phyloP scores from a whole-genome alignment of 1,140 invertebrate species.

The Eumaeus atala region DNA sequence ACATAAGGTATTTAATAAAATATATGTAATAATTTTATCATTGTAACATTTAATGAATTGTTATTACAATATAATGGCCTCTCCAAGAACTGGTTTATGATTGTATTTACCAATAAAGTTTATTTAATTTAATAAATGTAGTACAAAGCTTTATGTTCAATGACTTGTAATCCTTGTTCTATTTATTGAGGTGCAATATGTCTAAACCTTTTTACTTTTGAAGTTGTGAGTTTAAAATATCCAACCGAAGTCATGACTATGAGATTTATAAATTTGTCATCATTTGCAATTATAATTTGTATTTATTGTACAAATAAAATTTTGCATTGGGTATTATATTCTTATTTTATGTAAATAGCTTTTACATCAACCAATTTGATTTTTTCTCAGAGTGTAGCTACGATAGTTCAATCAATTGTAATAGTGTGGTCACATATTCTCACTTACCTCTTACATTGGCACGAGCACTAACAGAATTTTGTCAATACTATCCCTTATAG shows the following conservation, averaged over 20 bases:
- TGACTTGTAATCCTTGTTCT: slow-evolving; percentile 1
- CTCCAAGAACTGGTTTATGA: background rate
- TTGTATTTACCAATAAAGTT: background rate
- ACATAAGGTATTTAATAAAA: slow-evolving; percentile 10
- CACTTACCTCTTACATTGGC: no score
- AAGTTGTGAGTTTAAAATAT: slow-evolving; percentile 18
- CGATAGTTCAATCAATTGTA: no score
- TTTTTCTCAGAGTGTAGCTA: no score
- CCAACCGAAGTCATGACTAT: slow-evolving; percentile 39
- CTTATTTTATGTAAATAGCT: slow-evolving; percentile 32
- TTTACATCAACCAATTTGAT: no score
- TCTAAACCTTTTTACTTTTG: slow-evolving; percentile 6
- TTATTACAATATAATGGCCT: slow-evolving; percentile 3
- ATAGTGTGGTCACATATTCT: no score
- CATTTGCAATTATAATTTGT: slow-evolving; percentile 70
- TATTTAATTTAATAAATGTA: slow-evolving; percentile 3
- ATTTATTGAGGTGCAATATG: slow-evolving; percentile 1
- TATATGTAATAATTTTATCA: slow-evolving; percentile 3
- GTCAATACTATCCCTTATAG: no score
- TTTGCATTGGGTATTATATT: slow-evolving; percentile 50
- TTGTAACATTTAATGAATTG: slow-evolving; percentile 8
- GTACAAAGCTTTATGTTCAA: slow-evolving; percentile 11
- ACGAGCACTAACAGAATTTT: no score
- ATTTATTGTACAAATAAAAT: slow-evolving; percentile 74
- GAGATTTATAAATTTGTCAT: slow-evolving; percentile 66